Percentiles rank a stretch among this genome's conserved stretches.
phyloP scores from a whole-genome alignment of 2,113 vertebrate genomes.

The Psittacara wagleri region DNA sequence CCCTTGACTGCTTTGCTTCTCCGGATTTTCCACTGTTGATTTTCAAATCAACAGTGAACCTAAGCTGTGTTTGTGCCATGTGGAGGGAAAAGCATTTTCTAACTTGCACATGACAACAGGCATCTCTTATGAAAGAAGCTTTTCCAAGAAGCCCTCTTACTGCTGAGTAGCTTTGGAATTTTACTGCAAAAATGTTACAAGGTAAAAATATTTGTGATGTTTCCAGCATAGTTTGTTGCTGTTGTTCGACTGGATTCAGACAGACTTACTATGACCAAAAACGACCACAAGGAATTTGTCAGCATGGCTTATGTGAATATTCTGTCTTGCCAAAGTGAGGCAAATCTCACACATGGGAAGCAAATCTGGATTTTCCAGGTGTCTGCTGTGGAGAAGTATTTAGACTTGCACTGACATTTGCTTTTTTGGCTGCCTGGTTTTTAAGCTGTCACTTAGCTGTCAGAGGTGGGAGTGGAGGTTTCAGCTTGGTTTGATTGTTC shows the following conservation, averaged over 20 bases:
- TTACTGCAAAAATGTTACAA: neutral
- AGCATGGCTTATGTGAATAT: rapidly evolving
- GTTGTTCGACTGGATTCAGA: neutral
- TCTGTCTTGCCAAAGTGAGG: neutral
- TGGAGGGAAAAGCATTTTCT: neutral
- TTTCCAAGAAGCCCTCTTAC: neutral
- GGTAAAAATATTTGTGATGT: neutral
- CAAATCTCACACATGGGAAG: rapidly evolving
- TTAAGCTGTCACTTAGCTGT: rapidly evolving
- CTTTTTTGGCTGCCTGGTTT: too few species aligned
- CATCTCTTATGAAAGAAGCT: neutral
- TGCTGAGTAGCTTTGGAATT: neutral
- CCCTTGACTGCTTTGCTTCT: neutral
- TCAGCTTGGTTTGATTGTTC: neutral
- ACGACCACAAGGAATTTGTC: too few species aligned
- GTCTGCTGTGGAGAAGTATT: neutral
- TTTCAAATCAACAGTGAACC: neutral
- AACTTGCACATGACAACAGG: rapidly evolving
- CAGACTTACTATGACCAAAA: neutral
- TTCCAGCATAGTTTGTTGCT: neutral
- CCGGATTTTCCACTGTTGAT: neutral
- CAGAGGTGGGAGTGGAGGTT: neutral
- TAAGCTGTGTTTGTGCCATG: rapidly evolving
- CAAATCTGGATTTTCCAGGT: rapidly evolving
- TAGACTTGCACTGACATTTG: rapidly evolving